phyloP scores from a whole-genome alignment of 2,113 vertebrate genomes.

The human (Homo sapiens) region DNA sequence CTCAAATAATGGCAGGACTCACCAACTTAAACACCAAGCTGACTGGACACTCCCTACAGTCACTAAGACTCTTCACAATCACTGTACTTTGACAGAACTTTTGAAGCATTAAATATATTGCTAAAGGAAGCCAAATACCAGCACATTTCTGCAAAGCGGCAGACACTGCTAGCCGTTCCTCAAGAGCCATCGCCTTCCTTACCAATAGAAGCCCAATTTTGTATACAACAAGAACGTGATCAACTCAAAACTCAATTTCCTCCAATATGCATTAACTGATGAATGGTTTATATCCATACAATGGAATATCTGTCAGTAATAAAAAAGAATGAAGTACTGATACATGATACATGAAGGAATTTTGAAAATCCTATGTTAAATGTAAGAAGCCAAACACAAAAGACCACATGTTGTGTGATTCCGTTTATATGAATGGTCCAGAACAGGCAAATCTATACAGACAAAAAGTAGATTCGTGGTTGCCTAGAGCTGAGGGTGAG shows the following conservation, averaged over 20 bases:
- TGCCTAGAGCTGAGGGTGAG: neutral
- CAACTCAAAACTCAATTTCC: neutral
- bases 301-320: neutral
- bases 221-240: neutral
- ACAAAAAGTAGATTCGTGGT: neutral
- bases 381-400: neutral
- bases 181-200: neutral
- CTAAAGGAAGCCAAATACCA: neutral
- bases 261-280: neutral
- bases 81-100: neutral
- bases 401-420: neutral
- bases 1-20: neutral
- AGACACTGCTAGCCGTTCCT: neutral
- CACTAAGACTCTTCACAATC: neutral
- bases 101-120: neutral
- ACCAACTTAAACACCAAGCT: neutral
- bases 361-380: neutral
- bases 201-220: neutral
- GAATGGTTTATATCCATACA: neutral
- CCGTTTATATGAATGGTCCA: neutral
- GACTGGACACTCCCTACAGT: neutral
- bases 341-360: neutral
- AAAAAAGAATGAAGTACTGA: neutral
- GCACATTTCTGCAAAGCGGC: neutral
- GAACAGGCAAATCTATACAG: neutral